Conservation (phyloP, 2,888 invertebrate genomes). For the Drosophila quinaria region DNA sequence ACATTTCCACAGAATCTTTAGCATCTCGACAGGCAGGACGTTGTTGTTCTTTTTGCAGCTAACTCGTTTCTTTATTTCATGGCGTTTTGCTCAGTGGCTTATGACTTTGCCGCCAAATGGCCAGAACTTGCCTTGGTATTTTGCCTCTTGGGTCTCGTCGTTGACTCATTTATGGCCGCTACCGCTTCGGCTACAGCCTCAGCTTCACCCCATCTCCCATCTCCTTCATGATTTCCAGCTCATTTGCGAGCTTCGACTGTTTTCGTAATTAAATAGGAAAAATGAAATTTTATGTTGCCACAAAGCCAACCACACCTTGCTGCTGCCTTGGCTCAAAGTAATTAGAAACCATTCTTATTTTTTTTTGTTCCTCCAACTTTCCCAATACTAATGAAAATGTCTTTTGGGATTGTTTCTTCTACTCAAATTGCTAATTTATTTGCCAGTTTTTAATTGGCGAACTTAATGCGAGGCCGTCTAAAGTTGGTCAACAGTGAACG, state of each 20-base stretch:
- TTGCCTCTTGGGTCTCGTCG: conserved; percentile 27
- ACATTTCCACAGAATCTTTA: conserved; percentile 82
- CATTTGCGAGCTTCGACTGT: conserved; percentile 52
- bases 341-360: conserved; percentile 35
- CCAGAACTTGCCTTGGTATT: conserved; percentile 35
- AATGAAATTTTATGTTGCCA: conserved; percentile 67
- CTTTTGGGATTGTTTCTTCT: conserved; percentile 14
- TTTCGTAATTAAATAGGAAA: conserved; percentile 74
- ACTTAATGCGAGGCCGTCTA: conserved; percentile 10
- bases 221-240: conserved; percentile 19
- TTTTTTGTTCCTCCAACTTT: conserved; percentile 1
- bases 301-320: conserved; percentile 42
- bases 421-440: conserved; percentile 15
- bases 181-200: conserved; percentile 29
- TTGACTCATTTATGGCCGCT: conserved; percentile 74
- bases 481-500: conserved; percentile 12
- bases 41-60: conserved; percentile 28
- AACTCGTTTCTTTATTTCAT: conserved; percentile 77
- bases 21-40: conserved; percentile 63
- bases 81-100: conserved; percentile 69
- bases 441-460: conserved; percentile 11
- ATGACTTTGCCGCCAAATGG: conserved; percentile 56
- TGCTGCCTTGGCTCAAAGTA: conserved; percentile 13
- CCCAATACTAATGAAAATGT: conserved; percentile 33
- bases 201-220: not conserved